Percentiles rank a stretch among this genome's conserved stretches.
These are phyloP conservation scores for Drosophila fungiperda DNA, from an alignment of 2,888 invertebrate genomes.

Conservation along the genomic window DNA sequence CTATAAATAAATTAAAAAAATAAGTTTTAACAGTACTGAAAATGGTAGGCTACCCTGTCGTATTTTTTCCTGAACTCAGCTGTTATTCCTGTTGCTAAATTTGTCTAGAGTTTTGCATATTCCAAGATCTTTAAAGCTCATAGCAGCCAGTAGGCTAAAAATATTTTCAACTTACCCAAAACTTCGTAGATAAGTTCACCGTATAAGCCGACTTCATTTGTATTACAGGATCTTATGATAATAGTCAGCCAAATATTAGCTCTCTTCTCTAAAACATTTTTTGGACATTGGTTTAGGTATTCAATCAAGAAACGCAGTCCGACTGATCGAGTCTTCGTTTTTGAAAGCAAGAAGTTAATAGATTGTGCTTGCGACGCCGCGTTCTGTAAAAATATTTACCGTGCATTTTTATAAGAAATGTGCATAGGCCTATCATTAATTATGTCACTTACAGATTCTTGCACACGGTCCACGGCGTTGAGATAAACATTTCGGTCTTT, in stretches of 20 bases:
- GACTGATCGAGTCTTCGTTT: slow-evolving; percentile 30
- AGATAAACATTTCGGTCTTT: slow-evolving; percentile 33
- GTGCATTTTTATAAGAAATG: background rate
- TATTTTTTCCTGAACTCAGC: background rate
- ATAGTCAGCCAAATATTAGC: slow-evolving; percentile 42
- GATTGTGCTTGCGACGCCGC: slow-evolving; percentile 28
- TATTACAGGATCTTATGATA: slow-evolving; percentile 43
- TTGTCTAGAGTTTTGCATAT: background rate
- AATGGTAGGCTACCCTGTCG: background rate
- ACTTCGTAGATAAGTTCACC: slow-evolving; percentile 50
- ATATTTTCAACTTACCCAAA: slow-evolving; percentile 43
- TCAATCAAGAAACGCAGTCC: slow-evolving; percentile 51
- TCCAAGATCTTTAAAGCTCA: background rate
- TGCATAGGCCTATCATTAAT: background rate
- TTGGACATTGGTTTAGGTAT: slow-evolving; percentile 29
- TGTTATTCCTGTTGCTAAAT: background rate
- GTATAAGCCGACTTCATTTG: slow-evolving; percentile 40
- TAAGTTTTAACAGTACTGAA: background rate
- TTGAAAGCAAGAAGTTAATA: slow-evolving; percentile 36
- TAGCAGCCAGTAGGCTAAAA: background rate
- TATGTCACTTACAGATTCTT: slow-evolving; percentile 22
- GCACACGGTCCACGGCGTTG: slow-evolving; percentile 12
- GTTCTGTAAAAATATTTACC: slow-evolving; percentile 2
- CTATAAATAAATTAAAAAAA: background rate
- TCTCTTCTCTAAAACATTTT: slow-evolving; percentile 27